Percentiles rank a stretch among this genome's conserved stretches.
Conservation (phyloP, 1,140 invertebrate genomes). For the Drosophila mojavensis region DNA sequence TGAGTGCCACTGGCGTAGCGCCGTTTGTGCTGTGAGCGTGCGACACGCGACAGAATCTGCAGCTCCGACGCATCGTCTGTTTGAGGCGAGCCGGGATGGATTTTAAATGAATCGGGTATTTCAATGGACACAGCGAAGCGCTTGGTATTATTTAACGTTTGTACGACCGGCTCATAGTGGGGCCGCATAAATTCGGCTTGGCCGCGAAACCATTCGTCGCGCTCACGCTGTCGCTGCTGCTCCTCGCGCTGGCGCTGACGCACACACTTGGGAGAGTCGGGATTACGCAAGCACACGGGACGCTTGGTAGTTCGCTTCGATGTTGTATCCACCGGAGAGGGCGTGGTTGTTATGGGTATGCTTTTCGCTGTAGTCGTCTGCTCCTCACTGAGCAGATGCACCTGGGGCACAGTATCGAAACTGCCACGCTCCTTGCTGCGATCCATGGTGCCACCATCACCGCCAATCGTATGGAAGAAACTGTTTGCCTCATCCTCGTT, state of each 20-base stretch:
- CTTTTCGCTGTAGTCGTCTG: slow-evolving; percentile 20
- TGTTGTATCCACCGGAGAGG: slow-evolving; percentile 32
- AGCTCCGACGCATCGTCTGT: slow-evolving; percentile 29
- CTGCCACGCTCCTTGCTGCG: slow-evolving; percentile 34
- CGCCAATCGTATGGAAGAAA: slow-evolving; percentile 45
- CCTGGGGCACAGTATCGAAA: slow-evolving; percentile 65
- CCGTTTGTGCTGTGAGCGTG: slow-evolving; percentile 57
- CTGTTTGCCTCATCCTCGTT: slow-evolving; percentile 57
- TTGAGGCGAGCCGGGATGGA: slow-evolving; percentile 21
- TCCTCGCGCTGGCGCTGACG: slow-evolving; percentile 71
- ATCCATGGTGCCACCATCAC: slow-evolving; percentile 10
- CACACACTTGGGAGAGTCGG: slow-evolving; percentile 70
- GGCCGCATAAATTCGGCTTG: slow-evolving; percentile 67
- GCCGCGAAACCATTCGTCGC: slow-evolving; percentile 72
- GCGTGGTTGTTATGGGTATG: slow-evolving; percentile 22
- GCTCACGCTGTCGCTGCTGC: slow-evolving; percentile 69
- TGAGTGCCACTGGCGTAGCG: slow-evolving; percentile 46
- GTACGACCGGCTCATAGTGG: slow-evolving; percentile 67
- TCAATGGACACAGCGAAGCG: slow-evolving; percentile 77
- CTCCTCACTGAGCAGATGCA: slow-evolving; percentile 68
- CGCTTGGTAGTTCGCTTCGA: slow-evolving; percentile 61
- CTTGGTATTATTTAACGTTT: slow-evolving; percentile 76
- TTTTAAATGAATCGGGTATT: slow-evolving; percentile 77
- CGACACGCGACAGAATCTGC: slow-evolving; percentile 60
- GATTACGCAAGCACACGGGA: slow-evolving; percentile 70